Conservation (phyloP, 2,797 vertebrate genomes). For the Onychomys leucogaster region DNA sequence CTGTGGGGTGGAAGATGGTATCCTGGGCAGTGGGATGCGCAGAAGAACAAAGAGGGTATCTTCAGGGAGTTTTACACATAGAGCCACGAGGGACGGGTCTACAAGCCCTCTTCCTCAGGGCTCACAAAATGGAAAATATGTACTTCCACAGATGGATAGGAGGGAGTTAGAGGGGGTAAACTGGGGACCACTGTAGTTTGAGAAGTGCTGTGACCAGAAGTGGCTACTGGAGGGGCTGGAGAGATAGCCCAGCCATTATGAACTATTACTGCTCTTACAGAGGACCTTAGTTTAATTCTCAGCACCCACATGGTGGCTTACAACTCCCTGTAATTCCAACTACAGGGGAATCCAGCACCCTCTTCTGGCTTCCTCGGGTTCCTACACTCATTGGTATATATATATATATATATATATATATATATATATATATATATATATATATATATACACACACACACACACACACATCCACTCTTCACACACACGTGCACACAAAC, state of each 20-base stretch:
- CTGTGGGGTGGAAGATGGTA: background rate
- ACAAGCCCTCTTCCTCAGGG: background rate
- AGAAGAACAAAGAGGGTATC: background rate
- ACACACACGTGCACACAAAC: background rate
- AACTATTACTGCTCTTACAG: background rate
- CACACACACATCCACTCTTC: accelerated
- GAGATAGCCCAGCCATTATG: background rate
- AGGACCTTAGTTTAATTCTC: background rate
- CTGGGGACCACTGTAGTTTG: background rate
- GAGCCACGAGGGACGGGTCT: background rate
- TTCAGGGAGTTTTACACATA: background rate
- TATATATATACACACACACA: no score
- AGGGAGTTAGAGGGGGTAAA: background rate
- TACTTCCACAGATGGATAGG: background rate
- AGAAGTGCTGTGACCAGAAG: background rate
- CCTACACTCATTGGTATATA: no score
- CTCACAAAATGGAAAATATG: background rate
- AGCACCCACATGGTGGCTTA: background rate
- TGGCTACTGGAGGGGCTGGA: background rate
- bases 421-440: no score
- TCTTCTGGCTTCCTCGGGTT: background rate
- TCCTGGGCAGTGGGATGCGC: background rate
- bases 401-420: no score
- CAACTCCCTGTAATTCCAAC: background rate
- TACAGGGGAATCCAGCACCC: background rate